These are phyloP conservation scores for Diadegma fenestrale DNA, from an alignment of 2,888 invertebrate species.

Conservation along the genomic window DNA sequence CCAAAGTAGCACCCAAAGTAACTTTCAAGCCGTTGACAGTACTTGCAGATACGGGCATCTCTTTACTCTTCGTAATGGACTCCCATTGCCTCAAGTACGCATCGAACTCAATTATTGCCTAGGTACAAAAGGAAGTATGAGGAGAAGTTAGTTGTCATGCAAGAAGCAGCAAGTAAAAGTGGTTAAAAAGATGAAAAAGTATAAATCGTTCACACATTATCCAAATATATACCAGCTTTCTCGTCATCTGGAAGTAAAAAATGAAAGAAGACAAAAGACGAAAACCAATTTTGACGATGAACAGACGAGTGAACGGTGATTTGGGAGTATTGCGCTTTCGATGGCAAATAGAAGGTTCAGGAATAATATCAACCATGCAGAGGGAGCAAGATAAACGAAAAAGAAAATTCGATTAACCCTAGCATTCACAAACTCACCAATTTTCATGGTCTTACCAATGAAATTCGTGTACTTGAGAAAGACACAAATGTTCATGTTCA, in stretches of 20 bases:
- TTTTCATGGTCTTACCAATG: background rate
- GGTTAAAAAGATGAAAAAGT: background rate
- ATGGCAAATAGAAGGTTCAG: background rate
- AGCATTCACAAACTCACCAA: background rate
- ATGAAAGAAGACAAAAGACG: background rate
- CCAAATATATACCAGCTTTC: background rate
- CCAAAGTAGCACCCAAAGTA: too few species aligned
- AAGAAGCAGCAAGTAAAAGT: background rate
- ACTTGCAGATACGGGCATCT: too few species aligned
- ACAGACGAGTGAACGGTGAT: too few species aligned
- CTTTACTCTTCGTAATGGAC: too few species aligned
- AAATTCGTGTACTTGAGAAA: background rate
- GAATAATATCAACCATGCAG: background rate
- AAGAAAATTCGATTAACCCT: slow-evolving; percentile 1
- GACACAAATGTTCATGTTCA: slow-evolving; percentile 6
- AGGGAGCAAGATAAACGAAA: slow-evolving; percentile 6
- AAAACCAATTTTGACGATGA: background rate
- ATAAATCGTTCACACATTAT: background rate
- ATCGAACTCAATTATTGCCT: too few species aligned
- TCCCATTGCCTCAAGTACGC: too few species aligned
- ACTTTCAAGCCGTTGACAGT: too few species aligned
- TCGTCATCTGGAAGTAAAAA: background rate
- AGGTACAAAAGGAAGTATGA: too few species aligned
- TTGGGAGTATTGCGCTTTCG: background rate
- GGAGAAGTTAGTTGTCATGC: too few species aligned